A percentile compares a stretch with the other conserved stretches of the same genome.
Conservation (phyloP, 2,888 invertebrate species). For the Eupeodes luniger region DNA sequence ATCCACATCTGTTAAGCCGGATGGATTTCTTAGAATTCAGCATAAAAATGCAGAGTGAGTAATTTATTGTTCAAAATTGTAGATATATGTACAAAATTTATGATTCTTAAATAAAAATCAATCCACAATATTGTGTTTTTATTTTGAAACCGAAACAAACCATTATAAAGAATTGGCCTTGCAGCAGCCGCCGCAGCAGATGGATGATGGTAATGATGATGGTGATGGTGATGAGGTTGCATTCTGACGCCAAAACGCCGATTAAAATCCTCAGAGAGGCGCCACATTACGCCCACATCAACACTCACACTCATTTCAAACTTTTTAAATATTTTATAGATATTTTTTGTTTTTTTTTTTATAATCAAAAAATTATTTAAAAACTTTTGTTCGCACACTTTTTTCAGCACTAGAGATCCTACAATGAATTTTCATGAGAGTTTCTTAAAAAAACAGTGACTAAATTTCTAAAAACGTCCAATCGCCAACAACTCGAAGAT, state of each 20-base stretch:
- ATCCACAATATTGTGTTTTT: not conserved
- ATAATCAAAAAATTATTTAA: conserved; percentile 37
- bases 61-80: conserved; percentile 44
- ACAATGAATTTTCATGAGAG: not conserved
- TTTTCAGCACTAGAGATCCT: not conserved
- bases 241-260: conserved; percentile 84
- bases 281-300: conserved; percentile 85
- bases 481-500: conserved; percentile 54
- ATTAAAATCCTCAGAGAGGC: conserved; percentile 84
- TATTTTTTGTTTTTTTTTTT: not conserved
- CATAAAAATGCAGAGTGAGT: conserved; percentile 56
- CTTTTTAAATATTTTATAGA: conserved; percentile 31
- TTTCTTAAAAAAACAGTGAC: not conserved
- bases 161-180: conserved; percentile 82
- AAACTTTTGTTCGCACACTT: conserved; percentile 32
- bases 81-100: not conserved
- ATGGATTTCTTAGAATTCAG: conserved; percentile 61
- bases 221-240: conserved; percentile 81
- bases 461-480: conserved; percentile 59
- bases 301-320: conserved; percentile 84
- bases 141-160: conserved; percentile 72
- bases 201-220: conserved; percentile 79
- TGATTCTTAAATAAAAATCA: not conserved
- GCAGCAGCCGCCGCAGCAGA: conserved; percentile 76
- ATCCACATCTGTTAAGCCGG: conserved; percentile 52